Conservation (phyloP, 2,797 vertebrate species). For the Lophotriccus pileatus region DNA sequence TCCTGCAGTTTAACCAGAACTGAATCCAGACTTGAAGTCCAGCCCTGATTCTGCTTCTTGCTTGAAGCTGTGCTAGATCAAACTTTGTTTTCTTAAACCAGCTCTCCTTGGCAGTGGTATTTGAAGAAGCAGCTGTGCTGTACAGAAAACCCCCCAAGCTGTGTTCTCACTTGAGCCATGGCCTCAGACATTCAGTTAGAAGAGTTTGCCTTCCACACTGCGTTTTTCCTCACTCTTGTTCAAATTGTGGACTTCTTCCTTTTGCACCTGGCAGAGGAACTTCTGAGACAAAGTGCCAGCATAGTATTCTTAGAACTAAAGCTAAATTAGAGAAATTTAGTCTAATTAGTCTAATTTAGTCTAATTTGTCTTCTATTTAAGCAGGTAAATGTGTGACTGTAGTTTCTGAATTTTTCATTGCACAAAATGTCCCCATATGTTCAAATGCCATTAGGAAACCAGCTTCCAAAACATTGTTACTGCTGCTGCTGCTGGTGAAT, state of each 20-base stretch:
- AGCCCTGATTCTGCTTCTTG: background rate
- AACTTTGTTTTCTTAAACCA: background rate
- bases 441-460: background rate
- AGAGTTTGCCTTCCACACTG: background rate
- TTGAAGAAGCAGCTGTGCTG: background rate
- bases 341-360: background rate
- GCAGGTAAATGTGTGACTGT: background rate
- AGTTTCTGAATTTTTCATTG: background rate
- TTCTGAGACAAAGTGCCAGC: background rate
- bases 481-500: background rate
- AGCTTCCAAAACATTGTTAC: background rate
- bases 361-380: background rate
- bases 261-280: background rate
- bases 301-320: background rate
- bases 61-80: background rate
- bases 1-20: background rate
- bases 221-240: background rate
- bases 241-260: background rate
- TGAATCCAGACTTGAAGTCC: background rate
- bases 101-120: background rate
- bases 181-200: background rate
- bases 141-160: background rate
- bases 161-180: background rate
- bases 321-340: background rate
- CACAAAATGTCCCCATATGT: background rate